These are phyloP conservation scores for Bombus pyrosoma DNA, from an alignment of 1,140 invertebrate species.

Conservation along the genomic window DNA sequence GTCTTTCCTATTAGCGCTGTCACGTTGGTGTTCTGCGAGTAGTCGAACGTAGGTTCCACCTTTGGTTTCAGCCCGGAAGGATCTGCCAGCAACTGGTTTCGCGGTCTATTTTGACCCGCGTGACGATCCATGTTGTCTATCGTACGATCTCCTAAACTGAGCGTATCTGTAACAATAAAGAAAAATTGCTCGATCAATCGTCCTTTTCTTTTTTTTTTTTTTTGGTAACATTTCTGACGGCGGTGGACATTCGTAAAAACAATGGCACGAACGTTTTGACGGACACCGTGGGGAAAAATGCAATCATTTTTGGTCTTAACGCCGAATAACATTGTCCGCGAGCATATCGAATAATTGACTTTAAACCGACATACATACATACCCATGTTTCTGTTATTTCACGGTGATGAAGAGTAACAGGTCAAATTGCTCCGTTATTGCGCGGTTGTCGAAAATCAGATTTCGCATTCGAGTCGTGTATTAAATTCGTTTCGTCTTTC, in stretches of 20 bases:
- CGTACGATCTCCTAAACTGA: conserved; percentile 79
- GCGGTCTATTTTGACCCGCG: conserved; percentile 73
- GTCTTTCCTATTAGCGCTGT: conserved; percentile 91
- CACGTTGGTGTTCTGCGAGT: conserved; percentile 89
- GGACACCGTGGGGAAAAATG: neutral
- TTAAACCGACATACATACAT: neutral
- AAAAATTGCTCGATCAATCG: conserved; percentile 35
- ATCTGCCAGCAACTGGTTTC: conserved; percentile 79
- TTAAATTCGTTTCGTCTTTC: conserved; percentile 19
- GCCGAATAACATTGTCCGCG: neutral
- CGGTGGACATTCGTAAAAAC: neutral
- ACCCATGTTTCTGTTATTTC: neutral
- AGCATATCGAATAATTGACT: conserved; percentile 1
- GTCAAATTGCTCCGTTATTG: neutral
- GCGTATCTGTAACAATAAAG: conserved; percentile 75
- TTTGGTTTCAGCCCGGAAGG: conserved; percentile 74
- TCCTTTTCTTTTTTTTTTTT: too few relatives aligned
- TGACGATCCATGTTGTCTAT: conserved; percentile 77
- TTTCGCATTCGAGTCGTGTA: neutral
- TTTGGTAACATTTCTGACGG: neutral
- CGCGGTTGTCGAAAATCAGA: neutral
- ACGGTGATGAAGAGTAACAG: neutral
- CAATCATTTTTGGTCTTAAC: neutral
- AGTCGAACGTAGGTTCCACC: conserved; percentile 88
- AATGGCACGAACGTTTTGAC: neutral